Base-by-base conservation (phyloP, 2,113 vertebrate species). In the Colossoma macropomum region DNA sequence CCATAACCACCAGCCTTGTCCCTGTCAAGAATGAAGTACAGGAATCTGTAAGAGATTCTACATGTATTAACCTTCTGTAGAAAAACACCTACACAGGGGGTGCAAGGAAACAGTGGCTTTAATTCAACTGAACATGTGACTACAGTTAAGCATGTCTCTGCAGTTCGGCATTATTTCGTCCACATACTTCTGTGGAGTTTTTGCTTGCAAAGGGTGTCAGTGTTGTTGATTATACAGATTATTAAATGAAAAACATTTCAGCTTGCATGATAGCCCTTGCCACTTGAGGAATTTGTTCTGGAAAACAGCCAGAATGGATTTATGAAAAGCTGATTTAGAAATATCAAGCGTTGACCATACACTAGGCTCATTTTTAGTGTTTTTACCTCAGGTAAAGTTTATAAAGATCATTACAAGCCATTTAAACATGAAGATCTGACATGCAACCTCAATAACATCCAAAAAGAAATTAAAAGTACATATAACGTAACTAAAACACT, bases 1-100 rank as follows among this genome's bases (percentile, higher is more conserved):
- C 97, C 97, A n/a, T 99, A 99, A 50, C 97, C 97, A 0, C 98
- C 98, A 0, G 98, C 98, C 81, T 99, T 99, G 93, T 99, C 98
- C 97, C 97, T 99, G 79, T 85, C 0, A 78, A 38, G 79, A 38
- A 89, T 4, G 76, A 0, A 79, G 7, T 16, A 56, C 19, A 41
- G 15, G 15, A 74, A 66, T 56, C 32, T 34, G 50, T n/a, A 74
- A 50, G n/a, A 52, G 48, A 23, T 73, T 38, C 65, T 27, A 38
- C 5, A 32, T 34, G 32, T 34, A 56, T 75, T 59, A 21, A 1
- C 25, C 4, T 74, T 45, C 45, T 28, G 17, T 9, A 30, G 4
- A n/a, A 74, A 60, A 54, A 56, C 21, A 27, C 3, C 17, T 28
- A 9, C 17, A 50, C n/a, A 11, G 19, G 28, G 15, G 28, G 1